Evolutionary conservation across 2,113 vertebrate genomes (phyloP).

Genomic region (Tragulus kanchil): DNA sequence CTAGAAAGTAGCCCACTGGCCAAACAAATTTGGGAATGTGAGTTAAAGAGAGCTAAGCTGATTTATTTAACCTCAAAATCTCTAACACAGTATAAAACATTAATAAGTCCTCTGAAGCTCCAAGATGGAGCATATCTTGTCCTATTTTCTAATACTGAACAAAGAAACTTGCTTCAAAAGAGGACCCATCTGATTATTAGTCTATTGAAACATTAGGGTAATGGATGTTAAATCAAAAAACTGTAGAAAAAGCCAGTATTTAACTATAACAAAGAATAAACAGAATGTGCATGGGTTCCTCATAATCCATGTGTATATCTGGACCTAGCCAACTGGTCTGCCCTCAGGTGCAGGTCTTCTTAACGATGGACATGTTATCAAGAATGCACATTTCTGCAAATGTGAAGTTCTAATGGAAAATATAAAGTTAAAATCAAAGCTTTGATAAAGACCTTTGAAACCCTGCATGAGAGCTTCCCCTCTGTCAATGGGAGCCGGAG

Average conservation of each 20-base stretch:
- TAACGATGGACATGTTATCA: not conserved
- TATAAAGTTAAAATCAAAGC: not conserved
- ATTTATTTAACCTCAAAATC: not conserved
- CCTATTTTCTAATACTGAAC: not conserved
- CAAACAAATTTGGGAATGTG: slow-evolving; percentile 1
- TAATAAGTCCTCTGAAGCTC: not conserved
- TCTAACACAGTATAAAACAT: not conserved
- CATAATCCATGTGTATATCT: not conserved
- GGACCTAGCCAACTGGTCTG: not conserved
- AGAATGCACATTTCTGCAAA: not conserved
- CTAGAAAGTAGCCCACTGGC: not conserved
- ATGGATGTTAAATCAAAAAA: not conserved
- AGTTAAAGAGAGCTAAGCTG: not conserved
- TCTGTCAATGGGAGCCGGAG: not conserved
- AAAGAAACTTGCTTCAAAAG: slow-evolving; percentile 4
- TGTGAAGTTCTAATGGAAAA: not conserved
- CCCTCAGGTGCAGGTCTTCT: not conserved
- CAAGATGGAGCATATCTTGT: not conserved
- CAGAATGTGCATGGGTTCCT: not conserved
- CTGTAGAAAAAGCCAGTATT: not conserved
- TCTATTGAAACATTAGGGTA: not conserved
- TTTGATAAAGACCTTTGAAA: not conserved
- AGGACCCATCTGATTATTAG: not conserved
- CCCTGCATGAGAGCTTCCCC: not conserved
- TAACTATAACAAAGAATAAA: not conserved